A percentile compares a stretch with the other conserved stretches of the same genome.
phyloP scores from a whole-genome alignment of 2,888 invertebrate species.

The Xestia xanthographa region DNA sequence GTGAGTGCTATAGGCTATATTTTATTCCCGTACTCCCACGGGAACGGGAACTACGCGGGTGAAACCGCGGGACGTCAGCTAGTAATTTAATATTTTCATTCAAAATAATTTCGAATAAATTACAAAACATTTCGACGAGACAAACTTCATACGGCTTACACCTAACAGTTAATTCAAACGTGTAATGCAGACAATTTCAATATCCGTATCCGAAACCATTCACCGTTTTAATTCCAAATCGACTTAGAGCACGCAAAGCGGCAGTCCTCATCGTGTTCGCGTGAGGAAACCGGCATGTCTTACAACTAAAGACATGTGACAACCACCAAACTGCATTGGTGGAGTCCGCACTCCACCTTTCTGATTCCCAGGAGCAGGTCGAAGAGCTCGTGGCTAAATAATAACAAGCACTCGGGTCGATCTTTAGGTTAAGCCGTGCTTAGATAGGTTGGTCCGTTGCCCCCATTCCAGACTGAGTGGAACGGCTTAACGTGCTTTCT shows the following conservation, averaged over 20 bases:
- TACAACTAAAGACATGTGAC: background rate
- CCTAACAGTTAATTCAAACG: background rate
- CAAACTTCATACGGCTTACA: background rate
- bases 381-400: no score
- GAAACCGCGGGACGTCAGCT: no score
- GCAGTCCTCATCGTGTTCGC: background rate
- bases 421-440: no score
- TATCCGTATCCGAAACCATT: conserved; percentile 25
- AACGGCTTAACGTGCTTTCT: no score
- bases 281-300: background rate
- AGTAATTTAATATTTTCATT: background rate
- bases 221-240: conserved; percentile 6
- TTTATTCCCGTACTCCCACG: no score
- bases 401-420: no score
- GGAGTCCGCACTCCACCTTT: no score
- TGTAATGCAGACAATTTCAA: conserved; percentile 31
- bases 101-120: conserved; percentile 1
- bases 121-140: background rate
- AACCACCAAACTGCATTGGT: background rate
- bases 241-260: conserved; percentile 21
- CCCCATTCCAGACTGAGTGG: no score
- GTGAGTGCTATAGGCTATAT: no score
- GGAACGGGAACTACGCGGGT: no score
- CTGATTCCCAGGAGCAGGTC: background rate
- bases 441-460: no score